Base-by-base conservation (phyloP, 2,888 invertebrate species). In the Nomada lathburiana region DNA sequence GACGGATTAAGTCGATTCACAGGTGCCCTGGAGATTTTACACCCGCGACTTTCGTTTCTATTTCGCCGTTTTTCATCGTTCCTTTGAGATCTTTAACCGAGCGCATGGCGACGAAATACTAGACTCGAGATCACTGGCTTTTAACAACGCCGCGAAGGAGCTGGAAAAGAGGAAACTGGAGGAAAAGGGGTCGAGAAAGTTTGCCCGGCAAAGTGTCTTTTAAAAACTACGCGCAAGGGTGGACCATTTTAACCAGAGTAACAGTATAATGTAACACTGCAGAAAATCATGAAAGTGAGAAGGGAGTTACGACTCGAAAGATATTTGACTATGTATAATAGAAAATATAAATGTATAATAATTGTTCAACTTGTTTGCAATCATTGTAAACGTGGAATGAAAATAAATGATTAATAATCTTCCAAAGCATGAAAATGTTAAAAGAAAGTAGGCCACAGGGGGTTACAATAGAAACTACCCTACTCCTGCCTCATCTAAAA, bases 191-290 rank as follows among this genome's bases (percentile, higher is more conserved):
- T 60, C 36, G 36, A 5, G 36, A 68, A 79, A 73, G 79, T 81
- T 81, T 81, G 59, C 47, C 64, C 50, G 44, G 64, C 44, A 36
- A 47, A 69, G 79, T 73, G 64, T 79, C 53, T 29, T 73, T 74
- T 80, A 29, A 81, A 79, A 69, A 73, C 65, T 64, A 47, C 59
- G 29, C 57, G 71, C 62, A 62, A 55, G 59, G 62, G 67, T 44
- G 52, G 67, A 68, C 72, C 63, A 55, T 68, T 80, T 71, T 57
- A 68, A 53, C 60, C 76, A 10, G n/a, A 50, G n/a, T 52, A 36
- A 36, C 36, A 36, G 36, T 36, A 36, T 36, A 36, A 36, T 7
- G 36, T 7, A 36, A 7, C 36, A 36, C 36, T 36, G 7, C 36
- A 36, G 36, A 7, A 36, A 36, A 7, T 36, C 7, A 36, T 7